phyloP scores from a whole-genome alignment of 2,888 invertebrate genomes.

The Sabatieria punctata region DNA sequence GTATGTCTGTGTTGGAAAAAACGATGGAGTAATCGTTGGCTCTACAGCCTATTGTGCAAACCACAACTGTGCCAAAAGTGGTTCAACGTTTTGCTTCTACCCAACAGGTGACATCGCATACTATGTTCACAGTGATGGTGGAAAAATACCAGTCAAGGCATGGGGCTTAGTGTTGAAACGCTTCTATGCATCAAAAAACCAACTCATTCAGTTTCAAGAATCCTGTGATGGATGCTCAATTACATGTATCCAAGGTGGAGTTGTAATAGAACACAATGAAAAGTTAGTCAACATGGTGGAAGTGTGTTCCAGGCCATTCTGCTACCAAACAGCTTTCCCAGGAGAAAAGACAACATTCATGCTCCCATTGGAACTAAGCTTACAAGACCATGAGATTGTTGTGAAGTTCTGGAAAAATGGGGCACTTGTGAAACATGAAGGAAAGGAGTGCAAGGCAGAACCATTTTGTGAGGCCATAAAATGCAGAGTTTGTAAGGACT shows the following conservation, averaged over 20 bases:
- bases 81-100: not conserved
- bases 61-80: not conserved
- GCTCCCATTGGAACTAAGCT: not conserved
- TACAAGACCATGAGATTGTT: not conserved
- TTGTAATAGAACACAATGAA: not conserved
- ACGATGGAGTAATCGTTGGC: too few species aligned
- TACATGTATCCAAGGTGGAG: not conserved
- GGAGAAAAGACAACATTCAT: not conserved
- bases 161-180: not conserved
- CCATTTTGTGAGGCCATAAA: slow-evolving; percentile 6
- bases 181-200: not conserved
- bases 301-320: not conserved
- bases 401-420: not conserved
- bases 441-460: not conserved
- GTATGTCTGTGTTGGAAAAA: not conserved
- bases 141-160: not conserved
- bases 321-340: not conserved
- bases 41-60: not conserved
- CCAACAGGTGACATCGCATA: too few species aligned
- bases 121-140: not conserved
- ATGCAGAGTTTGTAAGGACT: not conserved
- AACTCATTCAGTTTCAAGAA: not conserved
- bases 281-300: not conserved
- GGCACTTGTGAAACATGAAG: not conserved
- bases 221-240: not conserved